Conservation (phyloP, 1,140 invertebrate species). For the Drosophila bocki region DNA sequence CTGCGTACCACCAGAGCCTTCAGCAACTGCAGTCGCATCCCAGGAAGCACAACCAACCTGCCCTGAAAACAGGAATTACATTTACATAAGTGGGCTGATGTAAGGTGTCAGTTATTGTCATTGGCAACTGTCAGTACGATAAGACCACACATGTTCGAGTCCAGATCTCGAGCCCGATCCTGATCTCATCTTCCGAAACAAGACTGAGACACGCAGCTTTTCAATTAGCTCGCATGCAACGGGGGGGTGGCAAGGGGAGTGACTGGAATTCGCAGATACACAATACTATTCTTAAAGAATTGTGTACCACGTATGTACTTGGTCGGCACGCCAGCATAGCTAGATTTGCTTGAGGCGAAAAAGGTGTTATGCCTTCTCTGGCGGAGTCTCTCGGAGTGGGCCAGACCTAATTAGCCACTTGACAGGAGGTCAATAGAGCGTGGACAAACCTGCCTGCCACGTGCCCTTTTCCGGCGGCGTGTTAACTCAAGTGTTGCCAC, state of each 20-base stretch:
- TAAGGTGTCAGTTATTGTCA: constrained; percentile 65
- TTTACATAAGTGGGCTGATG: constrained; percentile 44
- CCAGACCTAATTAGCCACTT: constrained; percentile 32
- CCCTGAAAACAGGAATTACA: not conserved
- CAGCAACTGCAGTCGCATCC: not conserved
- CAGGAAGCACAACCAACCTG: no score
- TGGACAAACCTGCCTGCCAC: constrained; percentile 14
- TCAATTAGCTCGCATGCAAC: constrained; percentile 66
- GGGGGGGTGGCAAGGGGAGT: not conserved
- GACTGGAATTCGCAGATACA: constrained; percentile 50
- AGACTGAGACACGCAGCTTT: constrained; percentile 55
- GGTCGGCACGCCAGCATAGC: not conserved
- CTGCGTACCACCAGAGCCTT: not conserved
- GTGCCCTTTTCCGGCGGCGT: constrained; percentile 19
- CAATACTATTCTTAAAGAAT: constrained; percentile 51
- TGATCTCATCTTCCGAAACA: constrained; percentile 4
- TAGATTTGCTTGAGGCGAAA: not conserved
- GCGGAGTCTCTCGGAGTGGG: not conserved
- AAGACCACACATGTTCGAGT: constrained; percentile 54
- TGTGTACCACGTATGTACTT: constrained; percentile 61
- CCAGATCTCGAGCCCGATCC: not conserved
- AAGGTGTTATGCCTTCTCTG: not conserved
- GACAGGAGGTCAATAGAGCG: constrained; percentile 22
- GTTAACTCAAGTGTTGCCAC: constrained; percentile 26
- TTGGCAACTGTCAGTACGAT: constrained; percentile 58